Base-by-base conservation (phyloP, 1,140 invertebrate species). In the Belonocnema kinseyi region DNA sequence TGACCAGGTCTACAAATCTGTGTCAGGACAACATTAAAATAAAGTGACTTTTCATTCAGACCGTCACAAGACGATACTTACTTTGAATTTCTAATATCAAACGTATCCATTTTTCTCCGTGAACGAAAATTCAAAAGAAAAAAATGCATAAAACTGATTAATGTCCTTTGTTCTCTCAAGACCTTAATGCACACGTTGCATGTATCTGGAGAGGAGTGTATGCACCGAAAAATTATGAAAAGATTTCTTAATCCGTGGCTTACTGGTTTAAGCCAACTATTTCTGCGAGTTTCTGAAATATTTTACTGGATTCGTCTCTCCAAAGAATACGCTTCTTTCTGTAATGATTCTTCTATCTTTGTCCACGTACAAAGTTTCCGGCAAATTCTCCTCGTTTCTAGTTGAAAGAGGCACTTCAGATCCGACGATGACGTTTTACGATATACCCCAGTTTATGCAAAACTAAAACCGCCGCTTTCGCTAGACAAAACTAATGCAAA, bases 251-350 rank as follows among this genome's bases (percentile, higher is more conserved):
- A 66, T 40, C 13, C 58, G 12, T 6, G 58, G 13, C 33, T 66
- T 40, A 66, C 58, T 40, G 58, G n/a, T 66, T 66, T 40, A 40
- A 66, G 1, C 26, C 14, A 66, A 66, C 40, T 66, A 66, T 66
- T 66, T 3, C n/a, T 3, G n/a, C n/a, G 40, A 66, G 26, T 1
- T 33, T 40, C 12, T 3, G 26, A 61, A 4, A 40, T 40, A 66
- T 40, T 33, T 66, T 66, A 13, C 33, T 13, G 3, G 2, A 6
- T 33, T 0, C 26, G 14, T 3, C 13, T 66, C 40, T 66, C 12
- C 13, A 66, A 26, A 26, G 40, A 33, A 40, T 3, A n/a, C 4
- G 7, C 19, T 56, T 66, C 40, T 66, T 66, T 66, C 16, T n/a
- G 7, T 3, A 66, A 40, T 61, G 19, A 12, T 3, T 26, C 26